These are phyloP conservation scores for Huso huso DNA, from an alignment of 2,797 vertebrate genomes.

Conservation along the genomic window DNA sequence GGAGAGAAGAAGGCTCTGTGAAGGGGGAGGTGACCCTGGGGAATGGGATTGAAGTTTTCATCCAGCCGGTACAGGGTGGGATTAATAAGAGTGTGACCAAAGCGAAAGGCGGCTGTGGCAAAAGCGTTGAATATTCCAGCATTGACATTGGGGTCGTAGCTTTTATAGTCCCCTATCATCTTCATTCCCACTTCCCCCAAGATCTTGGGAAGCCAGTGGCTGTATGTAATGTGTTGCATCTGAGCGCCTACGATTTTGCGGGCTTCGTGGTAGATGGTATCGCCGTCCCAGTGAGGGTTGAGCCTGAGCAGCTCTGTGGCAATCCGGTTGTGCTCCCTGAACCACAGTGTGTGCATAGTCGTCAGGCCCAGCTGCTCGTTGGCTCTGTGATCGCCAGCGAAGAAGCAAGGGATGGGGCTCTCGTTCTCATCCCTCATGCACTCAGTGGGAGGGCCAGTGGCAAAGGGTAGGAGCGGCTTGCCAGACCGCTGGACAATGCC, in stretches of 20 bases:
- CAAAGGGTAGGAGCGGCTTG: constrained; percentile 91
- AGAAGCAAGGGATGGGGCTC: constrained; percentile 94
- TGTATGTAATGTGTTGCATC: constrained; percentile 96
- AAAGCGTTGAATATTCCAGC: constrained; percentile 84
- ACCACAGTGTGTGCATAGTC: constrained; percentile 93
- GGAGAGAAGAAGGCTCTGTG: constrained; percentile 97
- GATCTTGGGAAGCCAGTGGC: constrained; percentile 93
- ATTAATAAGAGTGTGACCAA: constrained; percentile 94
- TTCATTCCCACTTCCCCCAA: constrained; percentile 85
- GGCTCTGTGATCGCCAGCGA: constrained; percentile 91
- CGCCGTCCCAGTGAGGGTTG: constrained; percentile 96
- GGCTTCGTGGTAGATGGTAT: constrained; percentile 93
- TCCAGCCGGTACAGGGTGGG: constrained; percentile 84
- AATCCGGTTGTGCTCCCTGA: constrained; percentile 92
- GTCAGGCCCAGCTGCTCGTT: constrained; percentile 93
- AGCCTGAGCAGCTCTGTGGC: constrained; percentile 80
- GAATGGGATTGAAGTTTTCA: constrained; percentile 80
- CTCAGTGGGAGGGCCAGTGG: constrained; percentile 87
- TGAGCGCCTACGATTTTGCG: constrained; percentile 92
- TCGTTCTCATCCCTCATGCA: constrained; percentile 96
- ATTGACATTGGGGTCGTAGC: constrained; percentile 87
- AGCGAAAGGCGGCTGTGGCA: constrained; percentile 92
- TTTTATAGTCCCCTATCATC: constrained; percentile 74
- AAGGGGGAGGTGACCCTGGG: constrained; percentile 85
- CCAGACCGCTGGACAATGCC: constrained; percentile 92